phyloP scores from a whole-genome alignment of 2,113 vertebrate species.

The Prinia subflava region DNA sequence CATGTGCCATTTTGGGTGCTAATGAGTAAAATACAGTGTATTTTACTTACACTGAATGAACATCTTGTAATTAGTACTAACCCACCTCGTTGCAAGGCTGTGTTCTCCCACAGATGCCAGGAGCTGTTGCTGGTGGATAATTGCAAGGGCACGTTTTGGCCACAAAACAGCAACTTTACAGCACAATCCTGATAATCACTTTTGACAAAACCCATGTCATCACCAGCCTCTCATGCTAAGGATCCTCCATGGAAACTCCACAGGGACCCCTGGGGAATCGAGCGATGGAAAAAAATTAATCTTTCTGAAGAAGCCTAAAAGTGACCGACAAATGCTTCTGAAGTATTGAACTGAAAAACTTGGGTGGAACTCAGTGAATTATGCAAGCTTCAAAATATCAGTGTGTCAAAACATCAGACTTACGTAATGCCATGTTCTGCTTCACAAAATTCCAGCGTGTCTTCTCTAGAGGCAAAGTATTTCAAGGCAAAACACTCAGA shows the following conservation, averaged over 20 bases:
- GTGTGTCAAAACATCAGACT: not conserved
- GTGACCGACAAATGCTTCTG: not conserved
- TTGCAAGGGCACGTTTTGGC: not conserved
- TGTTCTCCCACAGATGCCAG: not conserved
- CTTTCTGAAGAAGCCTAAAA: not conserved
- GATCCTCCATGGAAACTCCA: not conserved
- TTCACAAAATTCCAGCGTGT: not conserved
- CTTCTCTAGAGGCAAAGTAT: not conserved
- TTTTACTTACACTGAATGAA: slow-evolving; percentile 1
- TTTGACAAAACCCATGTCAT: not conserved
- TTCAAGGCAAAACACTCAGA: not conserved
- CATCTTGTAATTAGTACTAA: slow-evolving; percentile 5
- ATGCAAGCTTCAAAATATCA: not conserved
- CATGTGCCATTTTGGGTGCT: slow-evolving; percentile 11
- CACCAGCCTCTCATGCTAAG: not conserved
- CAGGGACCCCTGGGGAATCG: not conserved
- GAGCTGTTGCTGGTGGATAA: not conserved
- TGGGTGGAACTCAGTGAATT: not conserved
- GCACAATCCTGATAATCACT: not conserved
- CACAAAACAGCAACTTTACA: not conserved
- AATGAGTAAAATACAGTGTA: slow-evolving; percentile 6
- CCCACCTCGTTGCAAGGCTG: not conserved
- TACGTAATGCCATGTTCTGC: not conserved
- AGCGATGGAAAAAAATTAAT: not conserved
- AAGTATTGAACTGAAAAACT: not conserved